Percentiles rank a stretch among this genome's conserved stretches.
Evolutionary conservation across 23 tunicate species (phyloP).

Genomic region (Phallusia fumigata): DNA sequence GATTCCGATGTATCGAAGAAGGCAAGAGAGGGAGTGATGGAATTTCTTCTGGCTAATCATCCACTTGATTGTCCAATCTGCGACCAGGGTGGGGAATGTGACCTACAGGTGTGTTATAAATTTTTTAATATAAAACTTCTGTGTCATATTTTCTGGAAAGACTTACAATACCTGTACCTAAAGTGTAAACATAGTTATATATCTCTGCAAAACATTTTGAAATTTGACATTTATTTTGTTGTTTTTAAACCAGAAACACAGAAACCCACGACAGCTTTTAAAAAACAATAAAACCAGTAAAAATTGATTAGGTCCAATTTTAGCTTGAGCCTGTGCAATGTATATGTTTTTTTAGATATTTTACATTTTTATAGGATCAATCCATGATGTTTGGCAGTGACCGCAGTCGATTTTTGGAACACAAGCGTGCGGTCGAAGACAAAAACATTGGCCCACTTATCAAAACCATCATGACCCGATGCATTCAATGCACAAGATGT

Average conservation of each 20-base stretch:
- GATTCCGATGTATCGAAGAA: constrained; percentile 94
- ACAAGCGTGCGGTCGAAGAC: constrained; percentile 98
- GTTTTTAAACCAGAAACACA: too few species aligned
- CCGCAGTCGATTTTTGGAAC: constrained; percentile 89
- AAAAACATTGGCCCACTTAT: constrained; percentile 98
- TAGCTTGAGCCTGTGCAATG: too few species aligned
- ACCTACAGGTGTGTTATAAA: constrained; percentile 74
- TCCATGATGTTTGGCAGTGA: constrained; percentile 98
- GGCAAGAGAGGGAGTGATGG: constrained; percentile 99
- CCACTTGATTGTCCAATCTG: constrained; percentile 99
- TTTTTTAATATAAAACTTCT: too few species aligned
- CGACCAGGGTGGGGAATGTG: constrained; percentile 99
- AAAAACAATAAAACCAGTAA: too few species aligned
- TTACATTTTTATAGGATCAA: constrained; percentile 76
- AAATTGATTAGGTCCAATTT: too few species aligned
- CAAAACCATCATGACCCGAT: constrained; percentile 98
- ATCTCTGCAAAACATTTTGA: too few species aligned
- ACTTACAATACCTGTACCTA: too few species aligned
- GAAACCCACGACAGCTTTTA: too few species aligned
- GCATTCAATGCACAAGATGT: constrained; percentile 99
- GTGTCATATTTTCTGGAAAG: too few species aligned
- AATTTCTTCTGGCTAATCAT: constrained; percentile 96
- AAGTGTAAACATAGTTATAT: too few species aligned
- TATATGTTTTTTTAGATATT: too few species aligned
- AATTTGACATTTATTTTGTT: too few species aligned